Evolutionary conservation across 2,888 invertebrate species (phyloP), one percentile per base, ranked within the genome.

Genomic region (Xestobium rufovillosum): DNA sequence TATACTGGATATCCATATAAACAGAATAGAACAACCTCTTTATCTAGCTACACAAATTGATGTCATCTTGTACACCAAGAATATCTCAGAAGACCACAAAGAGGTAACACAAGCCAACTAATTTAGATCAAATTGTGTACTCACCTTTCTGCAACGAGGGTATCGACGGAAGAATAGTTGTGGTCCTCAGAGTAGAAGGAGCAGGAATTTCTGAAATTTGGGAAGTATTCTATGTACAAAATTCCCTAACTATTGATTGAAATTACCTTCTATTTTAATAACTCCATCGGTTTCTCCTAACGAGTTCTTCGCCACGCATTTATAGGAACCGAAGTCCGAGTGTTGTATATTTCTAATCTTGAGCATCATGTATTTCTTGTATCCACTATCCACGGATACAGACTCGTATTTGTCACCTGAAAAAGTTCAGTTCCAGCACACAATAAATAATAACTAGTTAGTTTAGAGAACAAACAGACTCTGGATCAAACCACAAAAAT

Each of bases 301-400:
- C 26, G 89, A 89, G 67, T 91, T 91, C 69, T 90, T 91, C 34
- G 90, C 90, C 44, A 90, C 85, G 63, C 89, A 90, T 63, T 85
- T 83, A 71, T 89, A 90, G 35, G 86, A 85, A 39, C 88, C 88
- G 62, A 88, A 89, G 67, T 90, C 89, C 53, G 74, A 75, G 42
- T 73, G 70, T 33, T 80, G 78, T 46, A 90, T 83, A 63, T 80
- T 80, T 39, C 84, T 75, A 61, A 91, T 87, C 68, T 88, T 89
- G 59, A 91, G 74, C 73, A 83, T 83, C 90, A 91, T 90, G 70
- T 83, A 85, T 62, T 88, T 82, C 63, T 81, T 89, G 72, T 91
- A 90, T 55, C 84, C 84, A 61, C 76, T 86, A 68, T 89, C 87
- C 59, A 78, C 79, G 47, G 84, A 78, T 40, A 82, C 76, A 31